phyloP scores from a whole-genome alignment of 2,888 invertebrate species.

The Cataglyphis rosenhaueri region DNA sequence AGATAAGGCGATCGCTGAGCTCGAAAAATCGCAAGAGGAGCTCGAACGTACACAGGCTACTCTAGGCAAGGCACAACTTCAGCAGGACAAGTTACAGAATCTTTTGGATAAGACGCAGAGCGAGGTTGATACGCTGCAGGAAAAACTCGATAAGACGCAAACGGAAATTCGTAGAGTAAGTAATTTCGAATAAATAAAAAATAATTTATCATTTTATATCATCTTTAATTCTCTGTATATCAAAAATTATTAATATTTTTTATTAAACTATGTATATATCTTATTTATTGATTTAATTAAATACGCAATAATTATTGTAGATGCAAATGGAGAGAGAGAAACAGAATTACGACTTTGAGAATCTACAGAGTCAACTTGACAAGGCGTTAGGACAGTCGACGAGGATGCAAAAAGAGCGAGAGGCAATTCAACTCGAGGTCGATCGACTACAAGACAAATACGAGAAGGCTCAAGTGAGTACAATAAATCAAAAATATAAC shows the following conservation, averaged over 20 bases:
- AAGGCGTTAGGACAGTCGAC: conserved; percentile 95
- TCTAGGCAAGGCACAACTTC: conserved; percentile 95
- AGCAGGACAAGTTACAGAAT: conserved; percentile 96
- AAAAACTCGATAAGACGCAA: conserved; percentile 93
- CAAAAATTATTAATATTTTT: not conserved
- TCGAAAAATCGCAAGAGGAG: conserved; percentile 95
- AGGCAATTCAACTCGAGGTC: conserved; percentile 93
- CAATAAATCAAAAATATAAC: not conserved
- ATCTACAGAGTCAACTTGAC: conserved; percentile 95
- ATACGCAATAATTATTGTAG: conserved; percentile 83
- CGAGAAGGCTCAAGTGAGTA: conserved; percentile 94
- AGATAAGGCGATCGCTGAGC: conserved; percentile 93
- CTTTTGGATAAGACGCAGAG: conserved; percentile 95
- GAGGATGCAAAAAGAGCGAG: conserved; percentile 95
- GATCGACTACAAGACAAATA: conserved; percentile 95
- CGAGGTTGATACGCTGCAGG: conserved; percentile 95
- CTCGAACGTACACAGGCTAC: conserved; percentile 95
- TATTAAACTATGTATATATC: not conserved
- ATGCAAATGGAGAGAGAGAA: conserved; percentile 96
- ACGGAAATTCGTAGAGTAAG: conserved; percentile 93
- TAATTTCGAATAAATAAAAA: conserved; percentile 47
- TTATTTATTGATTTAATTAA: not conserved
- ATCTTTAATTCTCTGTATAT: not conserved
- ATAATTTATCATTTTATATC: not conserved
- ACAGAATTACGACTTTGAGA: conserved; percentile 95